These are phyloP conservation scores for Chaenogobius annularis DNA, from an alignment of 2,113 vertebrate species.

Conservation along the genomic window DNA sequence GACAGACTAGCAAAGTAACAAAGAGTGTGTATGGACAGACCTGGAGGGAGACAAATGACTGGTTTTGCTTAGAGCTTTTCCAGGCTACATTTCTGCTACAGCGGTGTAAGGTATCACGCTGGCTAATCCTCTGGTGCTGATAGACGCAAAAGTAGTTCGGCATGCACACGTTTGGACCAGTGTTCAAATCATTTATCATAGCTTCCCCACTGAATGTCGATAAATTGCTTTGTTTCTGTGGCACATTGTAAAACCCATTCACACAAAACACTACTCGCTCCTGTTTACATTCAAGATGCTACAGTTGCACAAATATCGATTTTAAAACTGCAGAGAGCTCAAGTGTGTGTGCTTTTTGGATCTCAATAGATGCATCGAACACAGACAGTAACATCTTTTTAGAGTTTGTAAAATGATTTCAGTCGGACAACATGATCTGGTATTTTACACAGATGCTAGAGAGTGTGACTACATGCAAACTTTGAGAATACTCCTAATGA, in stretches of 20 bases:
- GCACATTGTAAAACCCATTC: conserved; percentile 38
- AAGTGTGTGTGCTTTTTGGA: conserved; percentile 43
- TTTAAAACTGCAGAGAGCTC: conserved; percentile 35
- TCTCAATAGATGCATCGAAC: conserved; percentile 13
- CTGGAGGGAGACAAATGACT: conserved; percentile 46
- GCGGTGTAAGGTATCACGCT: conserved; percentile 63
- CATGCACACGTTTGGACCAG: conserved; percentile 27
- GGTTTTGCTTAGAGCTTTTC: conserved; percentile 58
- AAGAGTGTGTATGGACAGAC: conserved; percentile 15
- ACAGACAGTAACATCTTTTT: conserved; percentile 15
- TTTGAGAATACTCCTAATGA: background rate
- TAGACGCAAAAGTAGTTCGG: conserved; percentile 36
- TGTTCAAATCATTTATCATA: conserved; percentile 20
- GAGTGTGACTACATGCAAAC: too few relatives aligned
- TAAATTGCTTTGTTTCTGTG: conserved; percentile 21
- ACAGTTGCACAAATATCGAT: conserved; percentile 57
- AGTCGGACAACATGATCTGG: background rate
- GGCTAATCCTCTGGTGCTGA: conserved; percentile 68
- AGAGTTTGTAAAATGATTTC: background rate
- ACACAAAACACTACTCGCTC: conserved; percentile 25
- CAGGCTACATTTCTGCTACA: conserved; percentile 46
- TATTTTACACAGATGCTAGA: background rate
- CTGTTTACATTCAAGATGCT: conserved; percentile 32
- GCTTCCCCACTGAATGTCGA: conserved; percentile 31
- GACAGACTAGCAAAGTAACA: conserved; percentile 13